Percentiles rank a stretch among this genome's conserved stretches.
Evolutionary conservation across 1,140 invertebrate genomes (phyloP).

Genomic region (Cardiocondyla obscurior): DNA sequence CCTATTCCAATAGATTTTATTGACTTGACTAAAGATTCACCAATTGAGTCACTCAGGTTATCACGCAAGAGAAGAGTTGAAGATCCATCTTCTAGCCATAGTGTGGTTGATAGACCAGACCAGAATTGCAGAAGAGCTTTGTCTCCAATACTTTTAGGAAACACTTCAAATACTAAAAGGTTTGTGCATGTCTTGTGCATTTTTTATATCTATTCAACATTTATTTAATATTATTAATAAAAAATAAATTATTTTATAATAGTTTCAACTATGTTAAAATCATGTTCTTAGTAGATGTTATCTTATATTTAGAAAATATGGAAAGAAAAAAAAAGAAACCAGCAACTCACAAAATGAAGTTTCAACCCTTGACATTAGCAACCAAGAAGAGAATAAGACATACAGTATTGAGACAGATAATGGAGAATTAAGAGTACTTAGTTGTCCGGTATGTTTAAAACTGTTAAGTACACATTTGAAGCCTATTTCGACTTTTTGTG

Average conservation of each 20-base stretch:
- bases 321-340: background rate
- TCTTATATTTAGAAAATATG: too few species aligned
- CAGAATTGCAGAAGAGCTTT: background rate
- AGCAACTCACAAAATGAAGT: constrained; percentile 1
- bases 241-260: background rate
- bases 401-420: background rate
- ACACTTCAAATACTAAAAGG: background rate
- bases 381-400: background rate
- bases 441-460: constrained; percentile 74
- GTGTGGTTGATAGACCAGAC: background rate
- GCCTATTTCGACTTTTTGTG: constrained; percentile 72
- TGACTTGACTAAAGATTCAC: constrained; percentile 69
- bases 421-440: constrained; percentile 10
- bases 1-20: constrained; percentile 55
- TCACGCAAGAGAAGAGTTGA: background rate
- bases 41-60: constrained; percentile 3
- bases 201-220: too few species aligned
- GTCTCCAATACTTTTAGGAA: background rate
- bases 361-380: constrained; percentile 52
- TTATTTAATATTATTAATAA: too few species aligned
- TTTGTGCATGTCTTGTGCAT: background rate
- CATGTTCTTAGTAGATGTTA: constrained; percentile 39
- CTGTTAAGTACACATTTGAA: constrained; percentile 57
- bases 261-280: too few species aligned
- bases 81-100: background rate